Conservation (phyloP, 2,888 invertebrate genomes). For the Epicampocera succincta region DNA sequence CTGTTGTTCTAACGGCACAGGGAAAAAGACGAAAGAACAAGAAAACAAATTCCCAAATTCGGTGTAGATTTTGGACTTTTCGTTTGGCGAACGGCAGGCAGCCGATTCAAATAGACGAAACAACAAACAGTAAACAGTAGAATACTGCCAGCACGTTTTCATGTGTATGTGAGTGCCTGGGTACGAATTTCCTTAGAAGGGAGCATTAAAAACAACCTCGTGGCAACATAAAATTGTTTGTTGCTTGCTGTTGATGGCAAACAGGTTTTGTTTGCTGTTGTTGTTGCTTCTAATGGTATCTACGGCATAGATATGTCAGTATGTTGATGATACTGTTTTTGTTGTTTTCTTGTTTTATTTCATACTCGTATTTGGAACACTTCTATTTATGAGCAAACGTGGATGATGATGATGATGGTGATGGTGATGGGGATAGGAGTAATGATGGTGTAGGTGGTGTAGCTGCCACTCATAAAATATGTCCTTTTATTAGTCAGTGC, state of each 20-base stretch:
- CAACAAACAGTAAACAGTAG: background rate
- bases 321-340: slow-evolving; percentile 2
- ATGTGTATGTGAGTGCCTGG: background rate
- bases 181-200: background rate
- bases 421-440: too few species aligned
- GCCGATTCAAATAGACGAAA: slow-evolving; percentile 21
- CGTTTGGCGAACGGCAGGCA: slow-evolving; percentile 33
- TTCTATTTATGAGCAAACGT: slow-evolving; percentile 7
- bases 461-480: slow-evolving; percentile 66
- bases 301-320: background rate
- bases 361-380: slow-evolving; percentile 31
- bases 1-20: slow-evolving; percentile 41
- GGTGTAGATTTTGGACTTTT: slow-evolving; percentile 34
- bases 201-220: slow-evolving; percentile 29
- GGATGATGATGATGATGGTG: slow-evolving; percentile 61
- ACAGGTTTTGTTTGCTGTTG: slow-evolving; percentile 1
- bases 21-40: slow-evolving; percentile 28
- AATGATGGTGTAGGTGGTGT: slow-evolving; percentile 64
- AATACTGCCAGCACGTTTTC: slow-evolving; percentile 1
- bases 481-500: slow-evolving; percentile 64
- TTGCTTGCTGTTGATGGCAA: slow-evolving; percentile 45
- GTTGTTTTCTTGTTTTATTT: slow-evolving; percentile 22
- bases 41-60: slow-evolving; percentile 33
- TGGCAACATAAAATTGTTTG: slow-evolving; percentile 55
- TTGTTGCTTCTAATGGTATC: slow-evolving; percentile 9